These are phyloP conservation scores for Rynchops niger DNA, from an alignment of 2,113 vertebrate species.

Conservation along the genomic window DNA sequence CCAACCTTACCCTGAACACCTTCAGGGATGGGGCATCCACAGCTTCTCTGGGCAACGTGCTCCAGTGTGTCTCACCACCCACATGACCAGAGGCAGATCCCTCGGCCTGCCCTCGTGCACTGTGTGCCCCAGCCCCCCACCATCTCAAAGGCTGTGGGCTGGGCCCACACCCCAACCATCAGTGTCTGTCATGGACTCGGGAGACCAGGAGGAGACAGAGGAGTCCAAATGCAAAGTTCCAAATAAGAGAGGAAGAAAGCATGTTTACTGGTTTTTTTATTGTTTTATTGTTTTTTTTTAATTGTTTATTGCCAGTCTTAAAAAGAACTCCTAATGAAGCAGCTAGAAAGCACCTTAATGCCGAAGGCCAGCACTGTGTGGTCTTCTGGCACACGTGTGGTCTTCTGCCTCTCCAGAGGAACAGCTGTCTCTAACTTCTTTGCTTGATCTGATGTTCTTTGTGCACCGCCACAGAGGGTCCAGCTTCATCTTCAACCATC, in stretches of 20 bases:
- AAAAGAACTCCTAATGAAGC: background rate
- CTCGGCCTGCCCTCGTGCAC: background rate
- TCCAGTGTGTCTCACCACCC: background rate
- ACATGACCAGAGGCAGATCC: background rate
- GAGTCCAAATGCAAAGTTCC: background rate
- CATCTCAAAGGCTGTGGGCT: background rate
- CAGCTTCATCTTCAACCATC: background rate
- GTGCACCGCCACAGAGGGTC: background rate
- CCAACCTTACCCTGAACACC: background rate
- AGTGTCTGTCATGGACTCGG: too few species aligned
- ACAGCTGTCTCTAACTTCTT: background rate
- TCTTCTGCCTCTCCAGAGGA: background rate
- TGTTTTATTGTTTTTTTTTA: background rate
- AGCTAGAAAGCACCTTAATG: background rate
- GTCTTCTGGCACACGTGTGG: background rate
- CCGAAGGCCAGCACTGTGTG: background rate
- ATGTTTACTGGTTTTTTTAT: background rate
- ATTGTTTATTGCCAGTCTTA: too few species aligned
- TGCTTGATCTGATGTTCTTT: background rate
- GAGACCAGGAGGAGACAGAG: background rate
- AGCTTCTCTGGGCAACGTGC: background rate
- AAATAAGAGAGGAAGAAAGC: background rate
- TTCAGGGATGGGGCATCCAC: background rate
- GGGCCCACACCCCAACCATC: background rate
- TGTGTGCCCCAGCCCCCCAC: background rate